A percentile compares a stretch with the other conserved stretches of the same genome.
Conservation (phyloP, 1,140 invertebrate species). For the Drosophila repletoides region DNA sequence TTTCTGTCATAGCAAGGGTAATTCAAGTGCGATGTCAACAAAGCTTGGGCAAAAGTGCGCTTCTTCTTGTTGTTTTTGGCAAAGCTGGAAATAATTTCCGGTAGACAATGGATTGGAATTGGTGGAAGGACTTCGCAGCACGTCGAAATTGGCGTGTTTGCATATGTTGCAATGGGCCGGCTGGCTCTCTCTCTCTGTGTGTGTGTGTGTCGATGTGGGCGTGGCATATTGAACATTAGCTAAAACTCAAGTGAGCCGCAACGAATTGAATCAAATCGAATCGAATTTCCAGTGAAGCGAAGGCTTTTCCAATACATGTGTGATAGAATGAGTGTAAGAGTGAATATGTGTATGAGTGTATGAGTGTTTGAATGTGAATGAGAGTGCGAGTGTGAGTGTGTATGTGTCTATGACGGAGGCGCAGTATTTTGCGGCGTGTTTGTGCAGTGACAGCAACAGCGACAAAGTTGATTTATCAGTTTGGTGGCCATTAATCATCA, state of each 20-base stretch:
- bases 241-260: constrained; percentile 79
- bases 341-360: background rate
- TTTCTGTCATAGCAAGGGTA: constrained; percentile 5
- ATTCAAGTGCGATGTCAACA: constrained; percentile 7
- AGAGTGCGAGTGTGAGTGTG: background rate
- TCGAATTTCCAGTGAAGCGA: constrained; percentile 29
- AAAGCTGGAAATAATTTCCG: constrained; percentile 75
- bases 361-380: constrained; percentile 16
- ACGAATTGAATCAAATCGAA: constrained; percentile 68
- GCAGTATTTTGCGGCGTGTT: constrained; percentile 77
- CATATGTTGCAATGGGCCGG: constrained; percentile 55
- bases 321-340: background rate
- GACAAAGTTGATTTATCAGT: constrained; percentile 81
- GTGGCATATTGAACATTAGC: constrained; percentile 79
- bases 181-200: constrained; percentile 1
- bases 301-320: background rate
- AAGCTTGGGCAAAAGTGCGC: constrained; percentile 1
- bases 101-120: constrained; percentile 57
- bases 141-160: constrained; percentile 72
- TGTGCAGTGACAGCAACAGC: constrained; percentile 80
- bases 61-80: constrained; percentile 36
- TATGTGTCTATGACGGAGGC: constrained; percentile 17
- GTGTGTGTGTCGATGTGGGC: constrained; percentile 29
- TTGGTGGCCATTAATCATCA: constrained; percentile 80
- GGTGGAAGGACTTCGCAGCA: constrained; percentile 19